A percentile compares a stretch with the other conserved stretches of the same genome.
Evolutionary conservation across 2,797 vertebrate genomes (phyloP).

Genomic region (Microctenopoma steveboyesi): DNA sequence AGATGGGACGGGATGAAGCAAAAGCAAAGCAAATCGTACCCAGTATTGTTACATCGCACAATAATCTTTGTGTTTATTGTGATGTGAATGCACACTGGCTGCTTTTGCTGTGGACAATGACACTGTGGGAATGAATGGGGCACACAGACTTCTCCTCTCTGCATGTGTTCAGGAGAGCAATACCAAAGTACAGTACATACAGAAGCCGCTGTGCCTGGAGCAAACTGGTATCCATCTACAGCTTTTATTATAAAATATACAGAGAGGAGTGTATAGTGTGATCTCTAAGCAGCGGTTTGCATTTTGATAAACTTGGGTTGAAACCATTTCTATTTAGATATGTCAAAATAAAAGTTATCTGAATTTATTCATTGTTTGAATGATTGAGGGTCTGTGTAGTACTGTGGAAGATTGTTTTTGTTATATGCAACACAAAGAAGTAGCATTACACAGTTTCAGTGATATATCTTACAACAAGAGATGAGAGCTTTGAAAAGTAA

Average conservation of each 20-base stretch:
- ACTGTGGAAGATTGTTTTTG: slow-evolving; percentile 26
- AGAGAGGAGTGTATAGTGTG: background rate
- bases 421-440: slow-evolving; percentile 10
- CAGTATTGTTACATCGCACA: slow-evolving; percentile 75
- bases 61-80: slow-evolving; percentile 82
- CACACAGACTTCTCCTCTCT: slow-evolving; percentile 48
- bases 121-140: slow-evolving; percentile 73
- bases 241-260: background rate
- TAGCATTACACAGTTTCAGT: slow-evolving; percentile 4
- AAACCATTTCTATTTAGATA: background rate
- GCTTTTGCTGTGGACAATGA: slow-evolving; percentile 74
- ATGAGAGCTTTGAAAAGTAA: slow-evolving; percentile 1
- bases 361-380: background rate
- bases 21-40: slow-evolving; percentile 55
- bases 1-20: slow-evolving; percentile 71
- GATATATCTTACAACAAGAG: background rate
- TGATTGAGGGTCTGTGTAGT: slow-evolving; percentile 10
- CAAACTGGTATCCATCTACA: slow-evolving; percentile 33
- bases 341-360: slow-evolving; percentile 2
- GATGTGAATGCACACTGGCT: slow-evolving; percentile 72
- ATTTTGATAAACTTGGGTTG: background rate
- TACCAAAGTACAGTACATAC: slow-evolving; percentile 38
- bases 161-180: slow-evolving; percentile 56
- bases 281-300: background rate
- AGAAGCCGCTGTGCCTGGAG: slow-evolving; percentile 48